A percentile compares a stretch with the other conserved stretches of the same genome.
Evolutionary conservation across 2,113 vertebrate genomes (phyloP).

Genomic region (Nerophis ophidion): DNA sequence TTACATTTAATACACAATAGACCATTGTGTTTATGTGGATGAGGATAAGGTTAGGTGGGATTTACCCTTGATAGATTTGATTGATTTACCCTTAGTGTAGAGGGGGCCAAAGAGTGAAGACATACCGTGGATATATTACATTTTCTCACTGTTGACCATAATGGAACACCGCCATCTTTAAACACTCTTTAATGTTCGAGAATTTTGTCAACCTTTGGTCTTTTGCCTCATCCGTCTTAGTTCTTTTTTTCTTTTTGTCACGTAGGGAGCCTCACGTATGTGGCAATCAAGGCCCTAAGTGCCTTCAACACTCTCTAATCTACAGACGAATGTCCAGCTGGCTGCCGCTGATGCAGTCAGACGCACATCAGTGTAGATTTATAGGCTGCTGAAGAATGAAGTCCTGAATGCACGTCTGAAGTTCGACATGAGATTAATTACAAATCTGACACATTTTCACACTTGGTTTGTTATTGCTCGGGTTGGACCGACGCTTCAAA

Average conservation of each 20-base stretch:
- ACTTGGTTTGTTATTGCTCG: constrained; percentile 11
- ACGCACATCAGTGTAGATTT: constrained; percentile 18
- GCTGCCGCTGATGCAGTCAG: constrained; percentile 21
- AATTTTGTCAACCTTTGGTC: constrained; percentile 14
- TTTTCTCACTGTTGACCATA: constrained; percentile 42
- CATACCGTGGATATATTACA: constrained; percentile 22
- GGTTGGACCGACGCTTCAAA: constrained; percentile 19
- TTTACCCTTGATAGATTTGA: no score
- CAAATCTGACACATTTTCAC: constrained; percentile 31
- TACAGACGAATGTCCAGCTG: constrained; percentile 39
- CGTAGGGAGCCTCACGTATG: constrained; percentile 45
- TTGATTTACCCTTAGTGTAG: no score
- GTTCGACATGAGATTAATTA: constrained; percentile 21
- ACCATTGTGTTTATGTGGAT: no score
- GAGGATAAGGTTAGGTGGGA: no score
- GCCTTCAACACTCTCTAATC: constrained; percentile 29
- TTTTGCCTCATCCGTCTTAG: constrained; percentile 40
- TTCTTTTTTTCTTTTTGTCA: constrained; percentile 50
- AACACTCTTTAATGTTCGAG: neutral
- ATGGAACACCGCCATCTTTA: constrained; percentile 3
- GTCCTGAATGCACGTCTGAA: constrained; percentile 29
- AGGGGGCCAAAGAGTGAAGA: no score
- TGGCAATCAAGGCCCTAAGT: constrained; percentile 37
- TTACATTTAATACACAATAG: no score
- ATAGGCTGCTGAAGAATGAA: constrained; percentile 22